Conservation (phyloP, 2,888 invertebrate species). For the Schizotus pectinicornis region DNA sequence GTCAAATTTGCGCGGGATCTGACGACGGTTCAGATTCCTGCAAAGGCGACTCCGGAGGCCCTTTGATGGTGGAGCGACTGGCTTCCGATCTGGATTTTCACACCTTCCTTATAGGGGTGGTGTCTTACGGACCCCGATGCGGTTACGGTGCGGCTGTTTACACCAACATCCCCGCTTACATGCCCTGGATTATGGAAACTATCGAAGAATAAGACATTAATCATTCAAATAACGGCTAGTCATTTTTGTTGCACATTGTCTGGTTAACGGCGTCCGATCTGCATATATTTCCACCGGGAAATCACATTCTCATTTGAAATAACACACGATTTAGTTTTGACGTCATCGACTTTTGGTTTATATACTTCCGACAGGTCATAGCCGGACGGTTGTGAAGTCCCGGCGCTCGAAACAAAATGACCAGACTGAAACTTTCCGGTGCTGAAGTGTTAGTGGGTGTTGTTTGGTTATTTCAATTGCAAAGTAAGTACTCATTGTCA, state of each 20-base stretch:
- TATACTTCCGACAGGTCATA: constrained; percentile 19
- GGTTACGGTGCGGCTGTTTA: constrained; percentile 65
- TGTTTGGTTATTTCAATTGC: constrained; percentile 12
- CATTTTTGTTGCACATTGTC: not conserved
- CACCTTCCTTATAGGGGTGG: constrained; percentile 56
- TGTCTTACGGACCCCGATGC: constrained; percentile 62
- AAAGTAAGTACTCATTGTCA: constrained; percentile 16
- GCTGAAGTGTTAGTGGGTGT: constrained; percentile 8
- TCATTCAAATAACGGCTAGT: constrained; percentile 2
- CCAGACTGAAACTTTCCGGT: constrained; percentile 17
- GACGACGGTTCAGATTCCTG: constrained; percentile 71
- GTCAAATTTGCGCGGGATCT: constrained; percentile 75
- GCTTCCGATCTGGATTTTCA: constrained; percentile 12
- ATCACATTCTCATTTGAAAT: constrained; percentile 9
- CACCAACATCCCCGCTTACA: constrained; percentile 54
- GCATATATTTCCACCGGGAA: constrained; percentile 1
- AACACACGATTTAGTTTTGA: constrained; percentile 14
- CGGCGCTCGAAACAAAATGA: constrained; percentile 23
- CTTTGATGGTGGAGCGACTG: constrained; percentile 64
- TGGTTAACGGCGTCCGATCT: no score
- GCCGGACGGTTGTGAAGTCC: constrained; percentile 20
- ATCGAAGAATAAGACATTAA: constrained; percentile 1
- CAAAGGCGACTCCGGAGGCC: constrained; percentile 77
- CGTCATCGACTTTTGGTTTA: constrained; percentile 22
- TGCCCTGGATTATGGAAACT: constrained; percentile 63